These are phyloP conservation scores for Norana najaformis DNA, from an alignment of 2,888 invertebrate species.

Conservation along the genomic window DNA sequence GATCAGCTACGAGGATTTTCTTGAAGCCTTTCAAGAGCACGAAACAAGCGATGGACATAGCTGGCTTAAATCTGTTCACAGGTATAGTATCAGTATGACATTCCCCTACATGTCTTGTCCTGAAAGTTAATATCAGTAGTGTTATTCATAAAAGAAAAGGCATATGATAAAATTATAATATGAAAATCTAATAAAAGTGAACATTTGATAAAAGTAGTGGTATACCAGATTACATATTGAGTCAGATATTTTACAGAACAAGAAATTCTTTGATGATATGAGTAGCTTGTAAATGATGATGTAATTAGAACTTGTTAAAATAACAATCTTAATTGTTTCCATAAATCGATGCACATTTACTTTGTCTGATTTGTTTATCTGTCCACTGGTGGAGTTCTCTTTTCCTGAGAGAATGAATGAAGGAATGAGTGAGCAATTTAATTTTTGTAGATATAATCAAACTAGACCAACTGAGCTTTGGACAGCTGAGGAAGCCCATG, in stretches of 20 bases:
- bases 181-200: not conserved
- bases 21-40: slow-evolving; percentile 56
- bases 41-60: slow-evolving; percentile 58
- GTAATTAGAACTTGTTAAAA: not conserved
- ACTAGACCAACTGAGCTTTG: slow-evolving; percentile 48
- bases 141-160: not conserved
- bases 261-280: not conserved
- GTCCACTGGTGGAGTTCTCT: too few relatives aligned
- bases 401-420: too few relatives aligned
- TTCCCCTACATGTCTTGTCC: not conserved
- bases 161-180: not conserved
- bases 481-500: slow-evolving; percentile 55
- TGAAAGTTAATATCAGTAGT: not conserved
- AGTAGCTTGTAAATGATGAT: not conserved
- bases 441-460: slow-evolving; percentile 52
- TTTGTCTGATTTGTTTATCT: too few relatives aligned
- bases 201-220: not conserved
- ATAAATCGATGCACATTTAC: too few relatives aligned
- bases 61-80: slow-evolving; percentile 59
- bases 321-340: not conserved
- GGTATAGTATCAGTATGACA: slow-evolving; percentile 44
- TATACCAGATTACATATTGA: slow-evolving; percentile 2
- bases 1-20: slow-evolving; percentile 56
- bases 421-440: too few relatives aligned
- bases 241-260: not conserved